phyloP scores from a whole-genome alignment of 2,797 vertebrate genomes.

The Cirrhinus molitorella region DNA sequence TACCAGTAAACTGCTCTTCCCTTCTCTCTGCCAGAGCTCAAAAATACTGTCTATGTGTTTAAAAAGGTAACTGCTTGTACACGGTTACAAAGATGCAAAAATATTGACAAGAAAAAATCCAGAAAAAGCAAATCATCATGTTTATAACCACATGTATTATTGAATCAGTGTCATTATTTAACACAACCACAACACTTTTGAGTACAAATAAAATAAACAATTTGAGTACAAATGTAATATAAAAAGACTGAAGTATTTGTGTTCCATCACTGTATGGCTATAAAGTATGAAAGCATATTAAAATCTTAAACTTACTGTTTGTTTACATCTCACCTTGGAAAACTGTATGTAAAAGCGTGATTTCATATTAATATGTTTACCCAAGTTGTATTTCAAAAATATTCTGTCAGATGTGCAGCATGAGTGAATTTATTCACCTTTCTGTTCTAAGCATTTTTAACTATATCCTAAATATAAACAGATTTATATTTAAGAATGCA shows the following conservation, averaged over 20 bases:
- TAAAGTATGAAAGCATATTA: background rate
- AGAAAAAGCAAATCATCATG: background rate
- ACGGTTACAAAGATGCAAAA: background rate
- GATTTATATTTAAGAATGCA: background rate
- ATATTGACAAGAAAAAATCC: background rate
- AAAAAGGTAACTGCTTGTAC: background rate
- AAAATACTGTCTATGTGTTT: background rate
- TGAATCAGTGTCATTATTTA: background rate
- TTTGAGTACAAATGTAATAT: background rate
- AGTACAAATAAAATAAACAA: background rate
- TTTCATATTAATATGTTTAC: background rate
- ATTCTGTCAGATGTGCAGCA: background rate
- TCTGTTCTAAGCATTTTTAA: background rate
- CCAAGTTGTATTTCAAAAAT: background rate
- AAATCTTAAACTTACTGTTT: background rate
- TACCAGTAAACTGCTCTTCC: background rate
- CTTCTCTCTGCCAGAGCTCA: background rate
- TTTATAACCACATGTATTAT: conserved; percentile 16
- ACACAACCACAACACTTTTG: background rate
- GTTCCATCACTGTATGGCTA: background rate
- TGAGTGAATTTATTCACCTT: background rate
- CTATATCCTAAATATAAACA: conserved; percentile 3
- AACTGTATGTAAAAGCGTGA: too few relatives aligned
- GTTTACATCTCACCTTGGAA: background rate
- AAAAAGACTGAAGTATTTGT: background rate